These are phyloP conservation scores for Astropecten irregularis DNA, from an alignment of 53 echinoderm and acorn worm genomes.

Conservation along the genomic window DNA sequence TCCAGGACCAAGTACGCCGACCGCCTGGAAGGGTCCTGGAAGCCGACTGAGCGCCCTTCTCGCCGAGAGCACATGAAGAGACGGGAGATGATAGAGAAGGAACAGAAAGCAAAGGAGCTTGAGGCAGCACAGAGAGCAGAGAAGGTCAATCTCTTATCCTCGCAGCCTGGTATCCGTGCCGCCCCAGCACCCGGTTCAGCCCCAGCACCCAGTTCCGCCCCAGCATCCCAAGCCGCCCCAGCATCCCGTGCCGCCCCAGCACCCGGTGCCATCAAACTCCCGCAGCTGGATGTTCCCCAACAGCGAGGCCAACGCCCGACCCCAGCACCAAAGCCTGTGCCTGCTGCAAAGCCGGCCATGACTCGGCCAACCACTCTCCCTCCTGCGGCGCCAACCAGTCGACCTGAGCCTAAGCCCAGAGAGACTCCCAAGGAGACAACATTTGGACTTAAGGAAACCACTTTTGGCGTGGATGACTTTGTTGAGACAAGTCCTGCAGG, in stretches of 20 bases:
- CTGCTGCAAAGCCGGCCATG: slow-evolving; percentile 6
- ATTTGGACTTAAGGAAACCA: slow-evolving; percentile 66
- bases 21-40: slow-evolving; percentile 57
- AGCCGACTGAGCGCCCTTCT: slow-evolving; percentile 60
- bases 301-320: slow-evolving; percentile 18
- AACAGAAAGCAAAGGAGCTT: slow-evolving; percentile 51
- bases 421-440: slow-evolving; percentile 23
- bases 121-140: slow-evolving; percentile 21
- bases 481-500: slow-evolving; percentile 28
- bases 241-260: too few relatives aligned
- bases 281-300: slow-evolving; percentile 23
- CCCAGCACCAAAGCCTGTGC: neutral
- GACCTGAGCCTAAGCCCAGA: slow-evolving; percentile 19
- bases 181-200: neutral
- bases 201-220: neutral
- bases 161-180: slow-evolving; percentile 12
- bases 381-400: slow-evolving; percentile 1
- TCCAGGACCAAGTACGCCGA: slow-evolving; percentile 45
- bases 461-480: slow-evolving; percentile 77
- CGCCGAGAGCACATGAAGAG: slow-evolving; percentile 70
- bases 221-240: neutral
- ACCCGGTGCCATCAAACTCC: slow-evolving; percentile 38
- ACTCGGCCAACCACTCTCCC: slow-evolving; percentile 3
- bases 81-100: slow-evolving; percentile 57
- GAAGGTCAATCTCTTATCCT: slow-evolving; percentile 42